Conservation (phyloP, 2,888 invertebrate genomes). For the Scaptomyza polygonia region DNA sequence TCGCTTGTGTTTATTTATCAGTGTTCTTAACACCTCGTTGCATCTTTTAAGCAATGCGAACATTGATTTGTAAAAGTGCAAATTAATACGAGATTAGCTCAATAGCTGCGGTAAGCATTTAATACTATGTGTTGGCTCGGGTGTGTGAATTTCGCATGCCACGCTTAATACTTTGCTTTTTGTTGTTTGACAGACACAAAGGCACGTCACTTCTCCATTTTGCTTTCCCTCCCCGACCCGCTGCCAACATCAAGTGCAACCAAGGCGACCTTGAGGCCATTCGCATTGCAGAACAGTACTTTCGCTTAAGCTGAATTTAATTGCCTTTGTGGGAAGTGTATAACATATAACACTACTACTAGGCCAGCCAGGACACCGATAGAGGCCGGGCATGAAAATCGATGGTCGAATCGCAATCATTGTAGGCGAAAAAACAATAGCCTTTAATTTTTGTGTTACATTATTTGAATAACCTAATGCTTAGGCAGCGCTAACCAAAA, state of each 20-base stretch:
- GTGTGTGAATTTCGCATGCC: slow-evolving; percentile 32
- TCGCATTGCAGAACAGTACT: slow-evolving; percentile 22
- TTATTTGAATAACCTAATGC: slow-evolving; percentile 61
- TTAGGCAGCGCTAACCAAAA: slow-evolving; percentile 29
- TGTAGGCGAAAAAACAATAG: slow-evolving; percentile 13
- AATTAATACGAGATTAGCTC: slow-evolving; percentile 59
- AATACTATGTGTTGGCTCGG: neutral
- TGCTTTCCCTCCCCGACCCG: no score
- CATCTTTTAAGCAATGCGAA: slow-evolving; percentile 9
- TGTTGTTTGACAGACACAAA: neutral
- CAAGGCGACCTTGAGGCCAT: slow-evolving; percentile 30
- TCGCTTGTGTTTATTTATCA: slow-evolving; percentile 38
- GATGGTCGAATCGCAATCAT: slow-evolving; percentile 42
- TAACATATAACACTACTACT: neutral
- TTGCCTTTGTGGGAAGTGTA: slow-evolving; percentile 32
- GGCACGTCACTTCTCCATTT: neutral
- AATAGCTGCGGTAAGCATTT: slow-evolving; percentile 5
- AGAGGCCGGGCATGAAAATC: slow-evolving; percentile 42
- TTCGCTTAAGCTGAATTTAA: slow-evolving; percentile 56
- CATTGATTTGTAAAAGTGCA: slow-evolving; percentile 40
- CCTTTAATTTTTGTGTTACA: slow-evolving; percentile 42
- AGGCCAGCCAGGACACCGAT: slow-evolving; percentile 26
- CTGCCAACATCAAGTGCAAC: slow-evolving; percentile 9
- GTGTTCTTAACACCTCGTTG: slow-evolving; percentile 48
- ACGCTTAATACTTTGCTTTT: slow-evolving; percentile 27